These are phyloP conservation scores for Hypolimnas misippus DNA, from an alignment of 2,888 invertebrate genomes.

Conservation along the genomic window DNA sequence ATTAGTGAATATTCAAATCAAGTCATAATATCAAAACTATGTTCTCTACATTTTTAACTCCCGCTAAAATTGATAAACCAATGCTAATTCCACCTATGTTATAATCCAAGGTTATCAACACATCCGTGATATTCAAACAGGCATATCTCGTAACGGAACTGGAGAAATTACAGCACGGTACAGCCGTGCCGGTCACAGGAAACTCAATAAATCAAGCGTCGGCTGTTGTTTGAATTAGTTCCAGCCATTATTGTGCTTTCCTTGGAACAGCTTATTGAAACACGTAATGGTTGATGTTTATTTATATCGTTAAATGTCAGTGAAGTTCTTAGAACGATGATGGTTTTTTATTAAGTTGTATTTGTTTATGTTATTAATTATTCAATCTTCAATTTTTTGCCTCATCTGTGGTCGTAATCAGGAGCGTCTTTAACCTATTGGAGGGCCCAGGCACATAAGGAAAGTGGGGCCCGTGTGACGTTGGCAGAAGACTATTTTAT, in stretches of 20 bases:
- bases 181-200: constrained; percentile 20
- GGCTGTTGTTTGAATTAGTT: constrained; percentile 31
- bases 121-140: constrained; percentile 15
- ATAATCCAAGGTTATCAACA: constrained; percentile 12
- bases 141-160: constrained; percentile 19
- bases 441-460: no score
- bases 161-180: constrained; percentile 20
- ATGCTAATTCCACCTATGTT: background rate
- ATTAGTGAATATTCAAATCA: no score
- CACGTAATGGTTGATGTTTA: constrained; percentile 1
- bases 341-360: no score
- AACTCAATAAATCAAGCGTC: constrained; percentile 32
- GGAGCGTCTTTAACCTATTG: no score
- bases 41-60: no score
- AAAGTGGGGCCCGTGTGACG: no score
- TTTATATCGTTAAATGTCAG: background rate
- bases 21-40: no score
- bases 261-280: constrained; percentile 21
- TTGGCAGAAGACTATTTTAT: no score
- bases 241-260: constrained; percentile 26
- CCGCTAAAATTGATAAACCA: background rate
- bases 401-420: no score
- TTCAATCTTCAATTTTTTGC: no score
- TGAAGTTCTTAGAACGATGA: background rate
- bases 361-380: no score